A percentile compares a stretch with the other conserved stretches of the same genome.
phyloP scores from a whole-genome alignment of 1,140 invertebrate genomes.

The Philaenus spumarius region DNA sequence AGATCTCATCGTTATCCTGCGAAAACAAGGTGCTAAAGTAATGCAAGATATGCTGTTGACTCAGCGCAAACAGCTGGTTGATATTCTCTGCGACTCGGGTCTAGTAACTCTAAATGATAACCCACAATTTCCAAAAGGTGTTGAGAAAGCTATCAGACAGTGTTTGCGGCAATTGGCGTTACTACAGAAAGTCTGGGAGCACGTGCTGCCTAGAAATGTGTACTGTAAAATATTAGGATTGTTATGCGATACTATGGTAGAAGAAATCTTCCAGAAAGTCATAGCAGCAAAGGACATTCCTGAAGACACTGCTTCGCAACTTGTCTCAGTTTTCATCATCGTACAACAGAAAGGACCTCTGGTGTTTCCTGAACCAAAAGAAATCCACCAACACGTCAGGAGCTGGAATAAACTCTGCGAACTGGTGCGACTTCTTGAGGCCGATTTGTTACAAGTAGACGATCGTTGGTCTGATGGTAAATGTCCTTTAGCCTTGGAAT shows the following conservation, averaged over 20 bases:
- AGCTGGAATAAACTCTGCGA: slow-evolving; percentile 81
- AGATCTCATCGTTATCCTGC: too few species aligned
- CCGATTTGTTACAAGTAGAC: slow-evolving; percentile 77
- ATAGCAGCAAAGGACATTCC: slow-evolving; percentile 58
- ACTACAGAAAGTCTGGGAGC: slow-evolving; percentile 78
- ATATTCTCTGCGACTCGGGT: slow-evolving; percentile 1
- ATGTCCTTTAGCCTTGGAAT: too few species aligned
- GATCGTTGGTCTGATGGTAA: slow-evolving; percentile 88
- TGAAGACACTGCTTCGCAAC: slow-evolving; percentile 49
- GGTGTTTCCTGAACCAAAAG: slow-evolving; percentile 50
- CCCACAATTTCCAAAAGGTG: slow-evolving; percentile 49
- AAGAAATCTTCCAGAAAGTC: slow-evolving; percentile 51
- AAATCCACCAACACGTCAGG: slow-evolving; percentile 47
- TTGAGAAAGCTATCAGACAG: slow-evolving; percentile 68
- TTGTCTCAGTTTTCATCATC: slow-evolving; percentile 49
- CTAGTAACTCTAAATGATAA: slow-evolving; percentile 46
- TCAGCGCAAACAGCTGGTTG: too few species aligned
- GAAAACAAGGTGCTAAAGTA: too few species aligned
- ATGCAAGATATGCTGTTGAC: too few species aligned
- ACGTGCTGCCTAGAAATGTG: slow-evolving; percentile 60
- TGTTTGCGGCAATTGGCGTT: slow-evolving; percentile 76
- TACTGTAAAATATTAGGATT: slow-evolving; percentile 58
- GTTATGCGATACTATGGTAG: slow-evolving; percentile 53
- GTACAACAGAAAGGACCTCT: slow-evolving; percentile 47
- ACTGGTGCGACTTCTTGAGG: slow-evolving; percentile 71